Evolutionary conservation across 2,888 invertebrate species (phyloP).

Genomic region (Pyrocoelia pectoralis): DNA sequence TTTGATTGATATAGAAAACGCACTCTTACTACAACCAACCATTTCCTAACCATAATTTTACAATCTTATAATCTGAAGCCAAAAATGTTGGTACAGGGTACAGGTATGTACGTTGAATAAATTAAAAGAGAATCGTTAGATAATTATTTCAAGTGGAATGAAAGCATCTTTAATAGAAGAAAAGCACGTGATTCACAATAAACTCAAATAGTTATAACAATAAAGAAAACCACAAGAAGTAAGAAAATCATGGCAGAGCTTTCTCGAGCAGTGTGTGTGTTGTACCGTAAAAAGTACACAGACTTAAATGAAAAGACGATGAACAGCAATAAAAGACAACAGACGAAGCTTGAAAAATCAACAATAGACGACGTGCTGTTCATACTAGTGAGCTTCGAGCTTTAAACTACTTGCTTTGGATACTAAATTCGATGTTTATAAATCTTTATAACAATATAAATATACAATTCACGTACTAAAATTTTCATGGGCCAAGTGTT

Average conservation of each 20-base stretch:
- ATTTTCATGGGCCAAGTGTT: background rate
- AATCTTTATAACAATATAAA: slow-evolving; percentile 30
- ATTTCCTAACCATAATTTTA: no score
- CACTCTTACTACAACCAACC: no score
- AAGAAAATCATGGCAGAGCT: slow-evolving; percentile 31
- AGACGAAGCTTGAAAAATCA: slow-evolving; percentile 46
- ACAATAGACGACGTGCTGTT: slow-evolving; percentile 43
- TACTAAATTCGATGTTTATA: slow-evolving; percentile 36
- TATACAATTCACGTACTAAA: background rate
- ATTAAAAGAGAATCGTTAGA: no score
- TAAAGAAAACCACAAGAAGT: slow-evolving; percentile 30
- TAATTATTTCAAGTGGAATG: no score
- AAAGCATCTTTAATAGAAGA: no score
- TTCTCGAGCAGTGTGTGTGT: slow-evolving; percentile 41
- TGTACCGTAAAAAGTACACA: slow-evolving; percentile 48
- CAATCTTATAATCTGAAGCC: no score
- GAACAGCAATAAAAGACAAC: slow-evolving; percentile 49
- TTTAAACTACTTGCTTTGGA: slow-evolving; percentile 33
- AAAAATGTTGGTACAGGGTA: no score
- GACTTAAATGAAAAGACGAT: slow-evolving; percentile 47
- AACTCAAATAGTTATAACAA: slow-evolving; percentile 32
- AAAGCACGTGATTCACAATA: slow-evolving; percentile 5
- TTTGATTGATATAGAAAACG: no score
- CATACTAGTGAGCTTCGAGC: slow-evolving; percentile 40
- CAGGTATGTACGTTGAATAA: no score